A percentile compares a stretch with the other conserved stretches of the same genome.
Conservation (phyloP, 2,888 invertebrate genomes). For the Troglohyphantes excavatus region DNA sequence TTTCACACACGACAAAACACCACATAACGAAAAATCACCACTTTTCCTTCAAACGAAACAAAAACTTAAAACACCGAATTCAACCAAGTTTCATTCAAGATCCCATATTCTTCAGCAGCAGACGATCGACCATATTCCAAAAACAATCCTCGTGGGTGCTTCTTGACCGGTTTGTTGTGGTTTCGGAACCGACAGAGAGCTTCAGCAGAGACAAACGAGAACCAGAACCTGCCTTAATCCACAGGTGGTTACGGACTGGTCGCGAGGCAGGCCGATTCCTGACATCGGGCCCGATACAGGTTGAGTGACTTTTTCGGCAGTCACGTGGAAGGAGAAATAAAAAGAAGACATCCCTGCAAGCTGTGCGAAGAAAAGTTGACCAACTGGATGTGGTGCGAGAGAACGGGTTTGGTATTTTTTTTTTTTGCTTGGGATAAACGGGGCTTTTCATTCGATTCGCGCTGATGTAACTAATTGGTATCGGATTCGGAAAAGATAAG, state of each 20-base stretch:
- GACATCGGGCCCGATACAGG: constrained; percentile 54
- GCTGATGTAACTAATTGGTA: constrained; percentile 42
- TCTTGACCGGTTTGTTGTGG: background rate
- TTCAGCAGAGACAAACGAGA: background rate
- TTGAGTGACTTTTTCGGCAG: constrained; percentile 70
- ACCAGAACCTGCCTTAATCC: constrained; percentile 42
- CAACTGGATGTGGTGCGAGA: constrained; percentile 61
- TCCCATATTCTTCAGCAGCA: background rate
- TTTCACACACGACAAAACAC: constrained; percentile 15
- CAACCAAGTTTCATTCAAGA: background rate
- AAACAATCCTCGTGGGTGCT: background rate
- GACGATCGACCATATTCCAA: background rate
- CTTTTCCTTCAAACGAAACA: background rate
- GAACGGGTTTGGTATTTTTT: constrained; percentile 58
- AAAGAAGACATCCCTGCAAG: constrained; percentile 49
- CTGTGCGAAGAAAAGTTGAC: constrained; percentile 61
- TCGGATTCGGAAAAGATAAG: background rate
- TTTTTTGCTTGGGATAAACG: constrained; percentile 27
- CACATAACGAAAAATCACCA: constrained; percentile 17
- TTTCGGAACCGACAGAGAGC: background rate
- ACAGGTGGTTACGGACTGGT: constrained; percentile 52
- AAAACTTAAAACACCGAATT: background rate
- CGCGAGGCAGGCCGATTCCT: constrained; percentile 57
- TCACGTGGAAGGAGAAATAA: constrained; percentile 53
- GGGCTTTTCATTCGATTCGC: constrained; percentile 19